Evolutionary conservation across 1,140 invertebrate genomes (phyloP), one percentile per base, ranked within the genome.

Genomic region (Sitophilus oryzae): DNA sequence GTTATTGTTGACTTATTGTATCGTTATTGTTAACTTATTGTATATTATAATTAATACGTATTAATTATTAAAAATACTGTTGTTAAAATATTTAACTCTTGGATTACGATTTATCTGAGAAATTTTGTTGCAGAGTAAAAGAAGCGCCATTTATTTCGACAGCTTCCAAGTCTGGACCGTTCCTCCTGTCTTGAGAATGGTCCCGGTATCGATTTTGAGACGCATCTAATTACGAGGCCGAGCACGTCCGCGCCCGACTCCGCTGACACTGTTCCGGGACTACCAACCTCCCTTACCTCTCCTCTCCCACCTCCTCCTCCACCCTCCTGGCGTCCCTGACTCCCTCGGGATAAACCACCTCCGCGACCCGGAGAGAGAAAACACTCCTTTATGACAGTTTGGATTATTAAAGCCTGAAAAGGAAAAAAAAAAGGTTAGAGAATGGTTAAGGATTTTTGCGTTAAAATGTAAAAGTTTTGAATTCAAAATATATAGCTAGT

Each of bases 151-250:
- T n/a, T n/a, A n/a, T n/a, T n/a, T n/a, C n/a, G n/a, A n/a, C 25
- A 5, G 25, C 5, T 30, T 11, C 25, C 25, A 6, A 30, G 52
- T 54, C 52, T 25, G 19, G 52, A 45, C 43, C 50, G 16, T 43
- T 30, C 45, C 22, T 45, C 40, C 20, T 52, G 41, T 51, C 45
- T 57, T 47, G 42, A 46, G 36, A 54, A 43, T 48, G 56, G 57
- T 59, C 56, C 56, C 36, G 55, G 56, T 68, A 68, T 68, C 66
- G 66, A 68, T 68, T 68, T 52, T 55, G 59, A 54, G 58, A 56
- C 63, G 66, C 66, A 66, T 68, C 67, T 67, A 69, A 69, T 69
- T 69, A 69, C 60, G 58, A 69, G 56, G 62, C 67, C 58, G 56
- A 55, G 64, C 67, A 69, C 67, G 67, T 69, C 52, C 61, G 60